Conservation (phyloP, 2,113 vertebrate genomes). For the Antechinus flavipes region DNA sequence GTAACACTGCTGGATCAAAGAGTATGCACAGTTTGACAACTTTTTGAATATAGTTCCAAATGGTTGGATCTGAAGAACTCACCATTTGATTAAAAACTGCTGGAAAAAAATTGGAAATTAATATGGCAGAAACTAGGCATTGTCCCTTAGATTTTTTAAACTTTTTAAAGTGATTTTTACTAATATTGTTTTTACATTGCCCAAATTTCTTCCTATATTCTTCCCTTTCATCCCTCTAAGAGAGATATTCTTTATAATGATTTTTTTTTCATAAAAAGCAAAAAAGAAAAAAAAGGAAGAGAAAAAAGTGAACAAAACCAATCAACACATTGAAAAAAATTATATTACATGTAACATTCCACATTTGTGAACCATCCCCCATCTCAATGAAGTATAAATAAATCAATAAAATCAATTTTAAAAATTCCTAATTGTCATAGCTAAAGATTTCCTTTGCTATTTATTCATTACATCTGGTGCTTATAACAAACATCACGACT, state of each 20-base stretch:
- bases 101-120: too few species aligned
- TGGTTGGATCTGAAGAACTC: too few species aligned
- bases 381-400: not conserved
- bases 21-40: too few species aligned
- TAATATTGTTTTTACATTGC: not conserved
- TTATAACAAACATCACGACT: conserved; percentile 32
- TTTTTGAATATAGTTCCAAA: too few species aligned
- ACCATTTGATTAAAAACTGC: too few species aligned
- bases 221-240: not conserved
- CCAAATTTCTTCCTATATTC: not conserved
- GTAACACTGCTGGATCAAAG: too few species aligned
- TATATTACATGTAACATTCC: not conserved
- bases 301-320: not conserved
- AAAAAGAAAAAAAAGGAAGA: not conserved
- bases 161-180: not conserved
- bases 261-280: not conserved
- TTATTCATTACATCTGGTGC: conserved; percentile 29
- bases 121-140: too few species aligned
- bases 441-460: conserved; percentile 7
- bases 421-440: conserved; percentile 11
- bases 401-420: not conserved
- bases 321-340: not conserved
- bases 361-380: not conserved
- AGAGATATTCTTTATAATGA: not conserved
- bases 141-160: too few species aligned